Conservation (phyloP, 92 coral and sea anemone genomes). For the Ricordea florida region DNA sequence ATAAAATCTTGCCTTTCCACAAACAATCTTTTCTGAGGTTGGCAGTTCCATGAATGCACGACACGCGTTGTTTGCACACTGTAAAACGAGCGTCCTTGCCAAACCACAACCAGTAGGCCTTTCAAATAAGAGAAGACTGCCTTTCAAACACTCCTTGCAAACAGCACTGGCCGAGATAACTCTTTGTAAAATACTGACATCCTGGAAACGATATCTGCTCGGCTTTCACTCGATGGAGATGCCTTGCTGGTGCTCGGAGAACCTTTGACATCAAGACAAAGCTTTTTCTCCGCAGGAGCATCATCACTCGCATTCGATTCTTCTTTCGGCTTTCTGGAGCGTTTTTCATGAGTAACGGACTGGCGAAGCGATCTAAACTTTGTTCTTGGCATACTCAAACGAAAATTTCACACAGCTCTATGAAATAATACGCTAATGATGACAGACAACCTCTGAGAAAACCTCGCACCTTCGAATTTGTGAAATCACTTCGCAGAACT, state of each 20-base stretch:
- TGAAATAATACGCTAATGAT: neutral
- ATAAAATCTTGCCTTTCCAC: conserved; percentile 28
- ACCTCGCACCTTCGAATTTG: neutral
- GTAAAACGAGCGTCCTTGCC: conserved; percentile 31
- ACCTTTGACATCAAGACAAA: neutral
- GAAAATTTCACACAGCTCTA: neutral
- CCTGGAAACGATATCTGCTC: conserved; percentile 36
- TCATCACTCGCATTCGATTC: conserved; percentile 3
- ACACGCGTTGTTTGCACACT: conserved; percentile 36
- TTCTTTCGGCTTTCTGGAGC: conserved; percentile 15
- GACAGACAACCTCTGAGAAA: neutral
- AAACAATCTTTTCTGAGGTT: conserved; percentile 44
- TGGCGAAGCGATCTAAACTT: conserved; percentile 22
- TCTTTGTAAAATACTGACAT: conserved; percentile 5
- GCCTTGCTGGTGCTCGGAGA: conserved; percentile 20
- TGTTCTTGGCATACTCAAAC: neutral
- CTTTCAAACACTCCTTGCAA: conserved; percentile 28
- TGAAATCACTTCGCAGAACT: too few relatives aligned
- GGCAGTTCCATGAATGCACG: conserved; percentile 36
- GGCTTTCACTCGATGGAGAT: conserved; percentile 1
- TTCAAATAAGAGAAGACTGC: conserved; percentile 29
- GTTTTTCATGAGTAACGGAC: conserved; percentile 19
- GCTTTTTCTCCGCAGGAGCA: conserved; percentile 34
- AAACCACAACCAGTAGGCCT: conserved; percentile 40
- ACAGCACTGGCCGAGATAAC: conserved; percentile 33